phyloP scores from a whole-genome alignment of 2,113 vertebrate species.

The Notarius quadriscutis region DNA sequence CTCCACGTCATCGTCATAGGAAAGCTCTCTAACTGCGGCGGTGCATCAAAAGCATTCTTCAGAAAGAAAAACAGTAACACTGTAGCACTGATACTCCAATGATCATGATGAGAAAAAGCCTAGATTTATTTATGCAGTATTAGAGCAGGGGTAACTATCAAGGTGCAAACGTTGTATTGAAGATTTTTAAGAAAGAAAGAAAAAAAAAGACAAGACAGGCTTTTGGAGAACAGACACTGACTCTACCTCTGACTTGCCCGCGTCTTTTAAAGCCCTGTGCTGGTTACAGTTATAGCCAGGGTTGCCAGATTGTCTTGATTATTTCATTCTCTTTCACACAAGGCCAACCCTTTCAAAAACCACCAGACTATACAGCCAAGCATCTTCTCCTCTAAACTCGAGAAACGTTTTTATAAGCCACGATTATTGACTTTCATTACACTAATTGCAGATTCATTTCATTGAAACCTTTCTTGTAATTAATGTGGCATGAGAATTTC shows the following conservation, averaged over 20 bases:
- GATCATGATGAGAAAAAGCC: not conserved
- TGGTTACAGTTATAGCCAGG: not conserved
- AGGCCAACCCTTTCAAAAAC: not conserved
- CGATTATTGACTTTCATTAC: not conserved
- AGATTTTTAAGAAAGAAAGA: not conserved
- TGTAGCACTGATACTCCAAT: not conserved
- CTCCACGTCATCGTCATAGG: constrained; percentile 49
- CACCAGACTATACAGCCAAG: accelerated
- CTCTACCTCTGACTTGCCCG: not conserved
- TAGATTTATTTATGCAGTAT: not conserved
- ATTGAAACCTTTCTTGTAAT: constrained; percentile 1
- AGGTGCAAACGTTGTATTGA: not conserved
- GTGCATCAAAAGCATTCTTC: not conserved
- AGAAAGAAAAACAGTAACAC: not conserved
- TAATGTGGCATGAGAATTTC: not conserved
- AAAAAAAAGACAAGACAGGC: not conserved
- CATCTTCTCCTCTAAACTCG: not conserved
- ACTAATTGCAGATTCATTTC: not conserved
- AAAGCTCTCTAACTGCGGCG: not conserved
- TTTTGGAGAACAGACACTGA: not conserved
- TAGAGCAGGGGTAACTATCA: not conserved
- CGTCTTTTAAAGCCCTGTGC: not conserved
- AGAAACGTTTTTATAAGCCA: too few relatives aligned
- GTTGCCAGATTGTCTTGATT: not conserved
- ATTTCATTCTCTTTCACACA: too few relatives aligned